Base-by-base conservation (phyloP, 1,140 invertebrate species). In the Scaptomyza graminum region DNA sequence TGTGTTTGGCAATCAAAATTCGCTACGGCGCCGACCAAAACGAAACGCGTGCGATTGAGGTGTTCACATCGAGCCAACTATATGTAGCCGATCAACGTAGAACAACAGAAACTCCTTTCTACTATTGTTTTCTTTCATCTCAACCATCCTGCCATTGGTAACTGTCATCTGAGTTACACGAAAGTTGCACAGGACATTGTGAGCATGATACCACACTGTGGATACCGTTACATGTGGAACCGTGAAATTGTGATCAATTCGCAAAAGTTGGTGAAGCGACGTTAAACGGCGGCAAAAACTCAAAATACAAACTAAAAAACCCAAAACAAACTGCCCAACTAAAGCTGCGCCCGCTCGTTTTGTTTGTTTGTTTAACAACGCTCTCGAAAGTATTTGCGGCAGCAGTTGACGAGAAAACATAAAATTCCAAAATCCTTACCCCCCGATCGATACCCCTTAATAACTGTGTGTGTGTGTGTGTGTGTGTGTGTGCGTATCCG, bases 211-310 rank as follows among this genome's bases (percentile, higher is more conserved):
- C 84, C 94, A 93, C 90, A 88, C 95, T 96, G 94, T 95, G 94
- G 94, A 93, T 96, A 96, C 94, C 95, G 94, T 91, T 96, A 96
- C 94, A 96, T 95, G 93, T 97, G 96, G 96, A 96, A 96, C 92
- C 95, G 95, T 93, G 96, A 96, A 93, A 97, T 97, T 92, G 95
- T 97, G 92, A 95, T 97, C 93, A 96, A 96, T 93, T 96, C 96
- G 91, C 95, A 97, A 92, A 97, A 97, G 93, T 93, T 97, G 81
- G 96, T 97, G 75, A 97, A 97, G 92, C 96, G 96, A 96, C 96
- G 96, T 46, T 91, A 91, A 91, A 55, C 47, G 39, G 44, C 16
- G 15, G 44, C 16, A 9, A 15, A 67, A 13, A 62, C 28, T 6
- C 31, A 31, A 50, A 28, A 3, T 11, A 28, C 11, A 11, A 49